phyloP scores from a whole-genome alignment of 2,888 invertebrate genomes.

The Polydesmus complanatus region DNA sequence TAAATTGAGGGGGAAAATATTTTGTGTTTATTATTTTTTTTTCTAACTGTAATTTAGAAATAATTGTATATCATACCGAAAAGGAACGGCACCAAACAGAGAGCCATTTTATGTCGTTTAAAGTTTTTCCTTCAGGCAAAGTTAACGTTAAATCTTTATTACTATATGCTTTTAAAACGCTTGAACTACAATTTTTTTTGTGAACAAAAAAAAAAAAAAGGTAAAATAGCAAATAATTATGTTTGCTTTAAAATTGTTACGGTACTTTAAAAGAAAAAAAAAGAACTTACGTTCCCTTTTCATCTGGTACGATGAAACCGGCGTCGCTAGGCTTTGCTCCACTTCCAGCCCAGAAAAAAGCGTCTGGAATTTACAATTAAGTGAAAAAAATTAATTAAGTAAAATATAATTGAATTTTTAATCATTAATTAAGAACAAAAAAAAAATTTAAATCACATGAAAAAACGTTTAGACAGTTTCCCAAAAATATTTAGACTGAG shows the following conservation, averaged over 20 bases:
- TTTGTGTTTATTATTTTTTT: background rate
- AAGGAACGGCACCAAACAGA: conserved; percentile 85
- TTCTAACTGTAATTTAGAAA: background rate
- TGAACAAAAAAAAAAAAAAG: too few relatives aligned
- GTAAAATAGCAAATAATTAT: too few relatives aligned
- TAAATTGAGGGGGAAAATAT: conserved; percentile 32
- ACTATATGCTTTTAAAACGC: conserved; percentile 60
- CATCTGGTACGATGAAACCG: conserved; percentile 64
- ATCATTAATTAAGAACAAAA: too few relatives aligned
- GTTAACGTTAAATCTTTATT: conserved; percentile 68
- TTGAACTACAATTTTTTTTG: conserved; percentile 38
- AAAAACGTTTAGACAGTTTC: background rate
- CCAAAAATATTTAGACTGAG: background rate
- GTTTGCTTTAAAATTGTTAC: conserved; percentile 33
- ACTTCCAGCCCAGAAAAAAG: conserved; percentile 76
- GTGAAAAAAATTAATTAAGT: background rate
- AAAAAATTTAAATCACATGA: background rate
- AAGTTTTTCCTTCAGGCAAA: conserved; percentile 65
- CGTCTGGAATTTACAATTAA: conserved; percentile 46
- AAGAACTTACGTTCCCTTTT: conserved; percentile 60
- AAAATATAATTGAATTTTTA: background rate
- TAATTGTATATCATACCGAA: conserved; percentile 51
- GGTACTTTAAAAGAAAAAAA: conserved; percentile 9
- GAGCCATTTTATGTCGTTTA: conserved; percentile 78
- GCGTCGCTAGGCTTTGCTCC: conserved; percentile 50